These are phyloP conservation scores for Potamilus streckersoni DNA, from an alignment of 1,140 invertebrate species.

Conservation along the genomic window DNA sequence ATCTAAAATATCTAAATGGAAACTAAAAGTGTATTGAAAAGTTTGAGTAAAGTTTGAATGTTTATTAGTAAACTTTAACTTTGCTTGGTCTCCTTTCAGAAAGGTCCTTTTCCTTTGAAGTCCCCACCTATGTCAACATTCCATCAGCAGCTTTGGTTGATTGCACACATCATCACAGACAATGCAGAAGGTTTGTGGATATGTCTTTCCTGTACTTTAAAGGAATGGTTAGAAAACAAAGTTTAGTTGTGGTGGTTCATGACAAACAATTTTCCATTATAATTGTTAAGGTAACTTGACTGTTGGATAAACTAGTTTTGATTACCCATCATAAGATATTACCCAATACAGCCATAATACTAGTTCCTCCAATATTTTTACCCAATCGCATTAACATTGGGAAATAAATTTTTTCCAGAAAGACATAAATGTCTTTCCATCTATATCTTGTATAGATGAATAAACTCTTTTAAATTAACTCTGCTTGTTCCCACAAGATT, in stretches of 20 bases:
- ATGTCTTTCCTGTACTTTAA: background rate
- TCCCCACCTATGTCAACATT: slow-evolving; percentile 88
- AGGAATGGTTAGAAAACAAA: background rate
- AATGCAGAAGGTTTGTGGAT: slow-evolving; percentile 82
- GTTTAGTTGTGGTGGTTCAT: background rate
- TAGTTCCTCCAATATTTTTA: background rate
- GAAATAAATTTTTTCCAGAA: background rate
- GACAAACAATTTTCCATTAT: background rate
- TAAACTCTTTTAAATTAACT: too few relatives aligned
- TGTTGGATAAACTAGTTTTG: background rate
- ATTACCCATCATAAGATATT: too few relatives aligned
- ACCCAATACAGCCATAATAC: background rate
- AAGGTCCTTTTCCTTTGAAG: slow-evolving; percentile 87
- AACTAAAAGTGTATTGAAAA: too few relatives aligned
- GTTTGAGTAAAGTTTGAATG: too few relatives aligned
- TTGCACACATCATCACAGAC: slow-evolving; percentile 85
- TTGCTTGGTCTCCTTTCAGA: slow-evolving; percentile 54
- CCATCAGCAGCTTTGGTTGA: slow-evolving; percentile 93
- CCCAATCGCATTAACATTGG: too few relatives aligned
- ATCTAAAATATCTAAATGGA: too few relatives aligned
- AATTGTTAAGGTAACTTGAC: background rate
- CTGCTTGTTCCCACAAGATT: too few relatives aligned
- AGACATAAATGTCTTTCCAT: background rate
- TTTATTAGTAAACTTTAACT: too few relatives aligned
- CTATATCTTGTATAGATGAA: too few relatives aligned